Base-by-base conservation (phyloP, 2,888 invertebrate genomes). In the Brachynemurus nebulosus region DNA sequence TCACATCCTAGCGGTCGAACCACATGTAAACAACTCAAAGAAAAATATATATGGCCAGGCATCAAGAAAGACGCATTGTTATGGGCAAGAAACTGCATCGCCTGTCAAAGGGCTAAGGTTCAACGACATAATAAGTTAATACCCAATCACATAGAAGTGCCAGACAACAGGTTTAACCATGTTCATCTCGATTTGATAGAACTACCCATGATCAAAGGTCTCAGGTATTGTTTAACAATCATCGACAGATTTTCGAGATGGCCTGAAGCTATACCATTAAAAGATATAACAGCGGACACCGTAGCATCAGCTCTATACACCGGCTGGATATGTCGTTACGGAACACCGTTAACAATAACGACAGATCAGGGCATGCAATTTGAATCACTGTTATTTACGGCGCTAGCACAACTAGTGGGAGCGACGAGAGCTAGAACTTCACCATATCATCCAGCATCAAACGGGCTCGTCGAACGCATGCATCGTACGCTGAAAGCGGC, bases 1-100 rank as follows among this genome's bases (percentile, higher is more conserved):
- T n/a, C n/a, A n/a, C n/a, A n/a, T 35, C 52, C 53, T 1, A 53
- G 53, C 33, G 42, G 43, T 8, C 41, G 48, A 21, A 44, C 47
- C 2, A 52, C 53, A 0, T 18, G 25, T 0, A 45, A 40, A 14
- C 20, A 48, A 1, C n/a, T 53, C n/a, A n/a, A n/a, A n/a, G n/a
- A n/a, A 39, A 49, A 51, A 30, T 53, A 45, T 23, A 48, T 52
- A 2, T 56, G 55, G 52, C 55, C 55, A 1, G 43, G 44, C 1
- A 51, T 54, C 0, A 41, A 42, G 35, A 37, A 37, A 17, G 52
- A 54, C 17, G 30, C 42, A 2, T 7, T 33, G n/a, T 12, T 21
- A 21, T 51, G 54, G 52, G 21, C n/a, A n/a, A n/a, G n/a, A n/a
- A n/a, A n/a, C n/a, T n/a, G n/a, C n/a, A n/a, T n/a, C n/a, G n/a